Conservation (phyloP, 2,113 vertebrate genomes). For the Platichthys flesus region DNA sequence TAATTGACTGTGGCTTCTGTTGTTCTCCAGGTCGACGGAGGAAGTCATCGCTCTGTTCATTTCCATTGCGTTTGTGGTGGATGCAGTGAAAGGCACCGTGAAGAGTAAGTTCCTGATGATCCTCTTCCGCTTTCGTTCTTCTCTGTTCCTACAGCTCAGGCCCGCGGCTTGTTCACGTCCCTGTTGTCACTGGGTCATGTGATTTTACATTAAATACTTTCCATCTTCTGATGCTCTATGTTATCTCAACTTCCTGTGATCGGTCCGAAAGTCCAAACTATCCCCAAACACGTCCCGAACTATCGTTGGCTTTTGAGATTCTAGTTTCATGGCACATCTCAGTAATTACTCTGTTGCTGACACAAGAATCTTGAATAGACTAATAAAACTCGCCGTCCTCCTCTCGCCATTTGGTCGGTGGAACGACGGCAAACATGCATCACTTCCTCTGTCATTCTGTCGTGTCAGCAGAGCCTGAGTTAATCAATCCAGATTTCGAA, state of each 20-base stretch:
- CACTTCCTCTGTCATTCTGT: not conserved
- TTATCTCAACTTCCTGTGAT: no score
- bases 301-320: no score
- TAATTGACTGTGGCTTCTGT: constrained; percentile 2
- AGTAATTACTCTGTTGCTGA: no score
- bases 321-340: no score
- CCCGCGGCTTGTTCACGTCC: not conserved
- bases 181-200: not conserved
- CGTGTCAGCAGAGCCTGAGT: constrained; percentile 10
- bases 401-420: no score
- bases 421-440: not conserved
- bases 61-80: constrained; percentile 93
- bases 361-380: no score
- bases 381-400: no score
- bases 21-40: constrained; percentile 89
- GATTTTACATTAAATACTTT: no score
- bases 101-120: constrained; percentile 87
- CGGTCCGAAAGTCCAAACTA: no score
- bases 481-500: constrained; percentile 29
- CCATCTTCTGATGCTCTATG: no score
- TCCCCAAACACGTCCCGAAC: no score
- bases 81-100: constrained; percentile 94
- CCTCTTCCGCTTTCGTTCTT: not conserved
- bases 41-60: constrained; percentile 98
- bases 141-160: not conserved